Percentiles rank a stretch among this genome's conserved stretches.
Evolutionary conservation across 1,140 invertebrate genomes (phyloP).

Genomic region (Drosophila neocordata): DNA sequence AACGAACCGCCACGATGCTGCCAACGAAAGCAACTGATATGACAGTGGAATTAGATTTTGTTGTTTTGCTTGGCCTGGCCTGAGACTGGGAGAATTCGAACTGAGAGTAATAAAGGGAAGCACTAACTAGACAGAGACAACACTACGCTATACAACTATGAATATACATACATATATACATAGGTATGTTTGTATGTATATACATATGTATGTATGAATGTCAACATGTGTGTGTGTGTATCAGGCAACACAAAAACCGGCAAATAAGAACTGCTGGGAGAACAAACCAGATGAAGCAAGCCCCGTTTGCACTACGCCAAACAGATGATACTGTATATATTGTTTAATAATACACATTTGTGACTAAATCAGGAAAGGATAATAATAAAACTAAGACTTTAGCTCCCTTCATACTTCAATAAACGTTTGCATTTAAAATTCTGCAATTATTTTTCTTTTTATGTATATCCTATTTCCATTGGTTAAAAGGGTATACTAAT

Average conservation of each 20-base stretch:
- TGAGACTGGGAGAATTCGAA: neutral
- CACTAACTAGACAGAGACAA: neutral
- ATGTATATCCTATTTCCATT: too few species aligned
- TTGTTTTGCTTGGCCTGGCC: neutral
- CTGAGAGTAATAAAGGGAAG: neutral
- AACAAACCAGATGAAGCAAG: neutral
- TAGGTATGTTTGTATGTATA: neutral
- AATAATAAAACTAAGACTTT: too few species aligned
- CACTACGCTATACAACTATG: neutral
- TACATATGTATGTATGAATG: neutral
- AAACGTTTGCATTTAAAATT: too few species aligned
- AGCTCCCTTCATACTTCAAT: too few species aligned
- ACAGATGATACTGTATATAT: too few species aligned
- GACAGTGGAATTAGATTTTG: slow-evolving; percentile 4
- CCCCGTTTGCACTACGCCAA: neutral
- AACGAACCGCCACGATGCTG: slow-evolving; percentile 39
- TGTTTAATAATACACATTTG: too few species aligned
- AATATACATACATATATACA: neutral
- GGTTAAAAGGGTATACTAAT: too few species aligned
- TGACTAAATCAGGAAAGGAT: too few species aligned
- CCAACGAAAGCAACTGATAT: slow-evolving; percentile 30
- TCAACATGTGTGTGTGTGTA: slow-evolving; percentile 8
- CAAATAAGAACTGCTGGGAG: neutral
- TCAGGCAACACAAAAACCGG: slow-evolving; percentile 1
- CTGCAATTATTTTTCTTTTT: too few species aligned